Conservation (phyloP, 2,113 vertebrate genomes). For the Calonectris borealis region DNA sequence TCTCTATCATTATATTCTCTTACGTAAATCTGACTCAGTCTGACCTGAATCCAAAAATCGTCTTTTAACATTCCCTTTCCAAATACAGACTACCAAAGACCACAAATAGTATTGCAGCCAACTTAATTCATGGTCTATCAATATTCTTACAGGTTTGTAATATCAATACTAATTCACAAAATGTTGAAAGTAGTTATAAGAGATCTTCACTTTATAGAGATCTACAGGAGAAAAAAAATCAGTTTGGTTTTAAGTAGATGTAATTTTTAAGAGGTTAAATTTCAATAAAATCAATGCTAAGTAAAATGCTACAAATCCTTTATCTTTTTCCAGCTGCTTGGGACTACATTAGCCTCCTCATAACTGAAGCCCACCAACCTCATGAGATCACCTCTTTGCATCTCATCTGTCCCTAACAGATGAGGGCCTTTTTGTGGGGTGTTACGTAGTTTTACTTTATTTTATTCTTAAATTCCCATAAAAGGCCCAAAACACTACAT, state of each 20-base stretch:
- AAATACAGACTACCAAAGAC: slow-evolving; percentile 44
- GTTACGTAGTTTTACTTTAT: not conserved
- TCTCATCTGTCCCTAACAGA: not conserved
- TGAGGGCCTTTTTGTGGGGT: not conserved
- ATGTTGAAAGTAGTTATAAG: slow-evolving; percentile 18
- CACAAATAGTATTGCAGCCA: not conserved
- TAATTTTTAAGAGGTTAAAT: not conserved
- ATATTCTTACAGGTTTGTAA: not conserved
- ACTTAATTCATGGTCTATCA: slow-evolving; percentile 30
- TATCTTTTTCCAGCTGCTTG: not conserved
- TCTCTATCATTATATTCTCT: not conserved
- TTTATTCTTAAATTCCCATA: not conserved
- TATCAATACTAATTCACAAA: not conserved
- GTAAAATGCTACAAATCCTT: not conserved
- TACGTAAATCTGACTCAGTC: not conserved
- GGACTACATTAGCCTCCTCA: not conserved
- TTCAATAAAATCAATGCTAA: not conserved
- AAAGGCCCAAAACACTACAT: not conserved
- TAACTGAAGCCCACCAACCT: not conserved
- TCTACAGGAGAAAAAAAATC: not conserved
- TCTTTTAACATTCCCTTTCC: not conserved
- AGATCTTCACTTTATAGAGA: not conserved
- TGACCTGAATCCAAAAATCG: not conserved
- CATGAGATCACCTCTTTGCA: not conserved
- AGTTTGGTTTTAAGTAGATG: not conserved